A percentile compares a stretch with the other conserved stretches of the same genome.
Conservation (phyloP, 2,113 vertebrate genomes). For the Psephotus haematonotus region DNA sequence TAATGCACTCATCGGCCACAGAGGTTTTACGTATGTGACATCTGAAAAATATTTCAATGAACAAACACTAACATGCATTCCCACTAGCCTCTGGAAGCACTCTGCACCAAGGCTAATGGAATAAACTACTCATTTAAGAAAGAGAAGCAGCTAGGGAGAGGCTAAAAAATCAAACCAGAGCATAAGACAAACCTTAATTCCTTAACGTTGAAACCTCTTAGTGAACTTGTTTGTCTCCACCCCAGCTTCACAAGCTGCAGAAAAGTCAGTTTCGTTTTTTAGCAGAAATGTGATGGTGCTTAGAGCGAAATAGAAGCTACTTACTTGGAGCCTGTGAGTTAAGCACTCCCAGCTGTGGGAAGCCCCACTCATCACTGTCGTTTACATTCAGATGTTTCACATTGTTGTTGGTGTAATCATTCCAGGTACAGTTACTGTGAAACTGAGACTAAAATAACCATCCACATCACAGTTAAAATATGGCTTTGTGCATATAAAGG, state of each 20-base stretch:
- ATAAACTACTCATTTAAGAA: not conserved
- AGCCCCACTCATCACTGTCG: not conserved
- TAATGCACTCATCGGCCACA: not conserved
- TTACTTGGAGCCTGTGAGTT: not conserved
- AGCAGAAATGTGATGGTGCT: not conserved
- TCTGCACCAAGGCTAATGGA: not conserved
- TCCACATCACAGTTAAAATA: not conserved
- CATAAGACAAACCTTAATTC: not conserved
- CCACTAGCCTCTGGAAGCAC: not conserved
- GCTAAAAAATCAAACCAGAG: not conserved
- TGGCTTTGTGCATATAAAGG: not conserved
- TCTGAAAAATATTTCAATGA: not conserved
- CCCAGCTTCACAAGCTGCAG: not conserved
- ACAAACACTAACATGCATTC: not conserved
- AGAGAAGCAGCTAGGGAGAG: not conserved
- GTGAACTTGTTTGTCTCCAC: not conserved
- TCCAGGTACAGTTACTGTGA: constrained; percentile 12
- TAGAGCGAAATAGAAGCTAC: not conserved
- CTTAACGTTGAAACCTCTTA: not conserved
- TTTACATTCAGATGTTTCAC: not conserved
- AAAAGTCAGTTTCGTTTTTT: not conserved
- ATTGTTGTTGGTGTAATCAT: not conserved
- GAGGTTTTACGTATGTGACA: not conserved
- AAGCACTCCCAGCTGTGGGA: not conserved
- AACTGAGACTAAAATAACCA: constrained; percentile 31